Evolutionary conservation across 2,113 vertebrate species (phyloP).

Genomic region (Cyprinus carpio): DNA sequence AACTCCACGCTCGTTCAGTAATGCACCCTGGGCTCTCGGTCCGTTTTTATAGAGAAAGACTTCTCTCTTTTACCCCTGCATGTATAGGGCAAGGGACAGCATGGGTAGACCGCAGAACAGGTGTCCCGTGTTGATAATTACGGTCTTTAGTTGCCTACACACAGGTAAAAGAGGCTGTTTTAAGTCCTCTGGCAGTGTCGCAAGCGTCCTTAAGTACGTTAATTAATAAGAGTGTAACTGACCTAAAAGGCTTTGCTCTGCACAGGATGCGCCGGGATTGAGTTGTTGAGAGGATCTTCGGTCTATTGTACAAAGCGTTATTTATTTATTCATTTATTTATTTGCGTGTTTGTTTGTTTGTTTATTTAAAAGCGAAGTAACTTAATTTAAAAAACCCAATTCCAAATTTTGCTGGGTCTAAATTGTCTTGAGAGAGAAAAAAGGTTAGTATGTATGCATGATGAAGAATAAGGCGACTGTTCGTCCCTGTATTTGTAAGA

Average conservation of each 20-base stretch:
- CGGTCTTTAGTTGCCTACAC: not conserved
- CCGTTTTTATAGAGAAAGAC: not conserved
- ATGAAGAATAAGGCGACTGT: not conserved
- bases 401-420: not conserved
- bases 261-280: not conserved
- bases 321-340: not conserved
- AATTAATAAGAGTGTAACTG: constrained; percentile 21
- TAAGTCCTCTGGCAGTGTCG: not conserved
- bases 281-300: not conserved
- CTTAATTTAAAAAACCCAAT: no score
- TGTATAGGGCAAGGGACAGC: not conserved
- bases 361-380: no score
- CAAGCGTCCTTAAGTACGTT: constrained; percentile 4
- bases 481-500: not conserved
- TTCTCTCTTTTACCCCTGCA: not conserved
- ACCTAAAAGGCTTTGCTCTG: constrained; percentile 14
- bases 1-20: constrained; percentile 43
- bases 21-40: constrained; percentile 49
- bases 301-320: not conserved
- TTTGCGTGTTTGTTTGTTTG: not conserved
- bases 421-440: not conserved
- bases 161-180: constrained; percentile 21
- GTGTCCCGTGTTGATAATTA: constrained; percentile 55
- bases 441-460: not conserved
- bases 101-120: constrained; percentile 50